Base-by-base conservation (phyloP, 2,888 invertebrate species). In the Mamestra brassicae region DNA sequence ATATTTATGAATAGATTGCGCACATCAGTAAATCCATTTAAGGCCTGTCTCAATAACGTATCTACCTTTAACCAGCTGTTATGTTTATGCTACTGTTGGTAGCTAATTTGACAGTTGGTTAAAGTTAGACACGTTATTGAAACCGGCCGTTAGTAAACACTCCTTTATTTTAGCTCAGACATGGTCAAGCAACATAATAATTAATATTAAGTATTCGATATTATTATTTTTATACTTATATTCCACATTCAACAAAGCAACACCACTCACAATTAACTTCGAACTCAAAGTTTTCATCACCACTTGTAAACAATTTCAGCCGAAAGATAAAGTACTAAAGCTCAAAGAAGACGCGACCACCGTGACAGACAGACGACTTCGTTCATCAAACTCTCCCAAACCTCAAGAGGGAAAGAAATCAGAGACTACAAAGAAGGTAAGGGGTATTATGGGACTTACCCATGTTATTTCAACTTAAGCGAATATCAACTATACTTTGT, bases 251-350 rank as follows among this genome's bases (percentile, higher is more conserved):
- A 36, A 38, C 47, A 13, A 2, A 58, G 7, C 52, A 11, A 47
- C 54, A 63, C 15, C 0, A 57, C 38, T 26, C 45, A 58, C 62
- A 45, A 60, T 47, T 45, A 67, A 65, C 54, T 52, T 6, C 15
- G 3, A 42, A 5, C 54, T 3, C 54, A 60, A 67, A 15, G 13
- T 42, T 69, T 45, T 71, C 38, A 83, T 69, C n/a, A 2, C 1
- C 2, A 1, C 10, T 61, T 4, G 3, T 6, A 47, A 75, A 69
- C 15, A 47, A 52, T 80, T 94, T 90, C 93, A 96, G 95, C 92
- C 94, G 4, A 96, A 95, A 84, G 94, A 94, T 50, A 96, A 96
- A 87, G 83, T 95, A 0, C 85, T 95, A 15, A 96, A 95, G 71
- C 79, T 95, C 63, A 94, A 94, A 76, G 96, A 96, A 0, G 94